phyloP scores from a whole-genome alignment of 1,140 invertebrate genomes.

The Monomorium pharaonis region DNA sequence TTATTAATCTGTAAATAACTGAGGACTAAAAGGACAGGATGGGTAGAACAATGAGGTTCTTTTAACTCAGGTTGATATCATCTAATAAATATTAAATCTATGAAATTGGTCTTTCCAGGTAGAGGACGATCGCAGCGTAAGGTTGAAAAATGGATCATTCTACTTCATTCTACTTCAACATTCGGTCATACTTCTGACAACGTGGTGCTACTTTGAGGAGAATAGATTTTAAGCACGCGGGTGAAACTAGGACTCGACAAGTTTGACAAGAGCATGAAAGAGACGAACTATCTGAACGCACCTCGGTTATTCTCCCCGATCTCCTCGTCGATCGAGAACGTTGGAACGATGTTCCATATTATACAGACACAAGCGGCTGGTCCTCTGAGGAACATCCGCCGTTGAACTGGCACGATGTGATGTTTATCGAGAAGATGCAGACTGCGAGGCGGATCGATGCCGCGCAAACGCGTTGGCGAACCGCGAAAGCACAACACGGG shows the following conservation, averaged over 20 bases:
- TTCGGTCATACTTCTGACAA: conserved; percentile 9
- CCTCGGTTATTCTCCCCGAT: conserved; percentile 15
- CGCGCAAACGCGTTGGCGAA: conserved; percentile 58
- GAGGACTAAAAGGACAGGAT: background rate
- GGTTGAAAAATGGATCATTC: conserved; percentile 8
- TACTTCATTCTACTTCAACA: background rate
- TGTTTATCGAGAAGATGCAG: background rate
- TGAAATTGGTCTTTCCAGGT: background rate
- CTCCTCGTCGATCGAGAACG: conserved; percentile 39
- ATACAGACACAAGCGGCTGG: conserved; percentile 36
- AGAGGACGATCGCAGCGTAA: background rate
- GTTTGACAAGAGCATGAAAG: background rate
- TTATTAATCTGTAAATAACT: background rate
- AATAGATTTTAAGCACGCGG: conserved; percentile 7
- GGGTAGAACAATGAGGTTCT: too few species aligned
- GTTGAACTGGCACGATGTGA: conserved; percentile 7
- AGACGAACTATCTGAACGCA: background rate
- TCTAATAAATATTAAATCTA: background rate
- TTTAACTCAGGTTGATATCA: background rate
- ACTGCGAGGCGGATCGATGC: conserved; percentile 64
- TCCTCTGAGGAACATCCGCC: conserved; percentile 57
- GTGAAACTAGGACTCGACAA: background rate
- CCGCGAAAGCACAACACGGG: background rate
- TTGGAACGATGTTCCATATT: conserved; percentile 57
- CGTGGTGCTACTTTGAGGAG: background rate